Conservation (phyloP, 2,888 invertebrate species). For the Thymelicus lineola region DNA sequence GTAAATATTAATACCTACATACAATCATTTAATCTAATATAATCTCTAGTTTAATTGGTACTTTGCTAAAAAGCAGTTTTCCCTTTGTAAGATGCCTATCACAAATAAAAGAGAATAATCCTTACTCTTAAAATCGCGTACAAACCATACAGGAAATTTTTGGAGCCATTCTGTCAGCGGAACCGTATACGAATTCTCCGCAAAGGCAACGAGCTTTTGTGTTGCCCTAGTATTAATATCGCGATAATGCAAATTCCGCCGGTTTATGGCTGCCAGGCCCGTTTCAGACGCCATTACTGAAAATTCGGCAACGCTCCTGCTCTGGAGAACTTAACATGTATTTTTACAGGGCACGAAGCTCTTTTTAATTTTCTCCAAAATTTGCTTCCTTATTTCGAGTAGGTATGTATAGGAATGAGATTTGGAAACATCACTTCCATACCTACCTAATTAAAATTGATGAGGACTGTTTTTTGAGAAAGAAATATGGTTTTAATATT, state of each 20-base stretch:
- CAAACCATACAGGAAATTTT: constrained; percentile 43
- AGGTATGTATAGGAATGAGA: too few species aligned
- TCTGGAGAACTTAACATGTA: constrained; percentile 66
- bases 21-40: too few species aligned
- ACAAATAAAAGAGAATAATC: constrained; percentile 27
- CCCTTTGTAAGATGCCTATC: neutral
- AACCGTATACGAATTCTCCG: constrained; percentile 46
- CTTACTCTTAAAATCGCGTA: constrained; percentile 29
- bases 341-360: constrained; percentile 46
- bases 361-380: constrained; percentile 47
- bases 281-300: constrained; percentile 66
- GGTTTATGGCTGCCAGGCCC: constrained; percentile 59
- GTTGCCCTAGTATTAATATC: constrained; percentile 66
- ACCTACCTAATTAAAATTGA: too few species aligned
- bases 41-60: too few species aligned
- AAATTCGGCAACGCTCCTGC: constrained; percentile 68
- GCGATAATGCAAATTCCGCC: constrained; percentile 74
- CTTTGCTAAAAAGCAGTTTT: too few species aligned
- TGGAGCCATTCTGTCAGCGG: constrained; percentile 43
- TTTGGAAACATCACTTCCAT: too few species aligned
- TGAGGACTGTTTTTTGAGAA: too few species aligned
- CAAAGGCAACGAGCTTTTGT: constrained; percentile 56
- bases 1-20: too few species aligned
- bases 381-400: constrained; percentile 5
- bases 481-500: too few species aligned